Conservation (phyloP, 2,888 invertebrate genomes). For the Coecobrya sp. region DNA sequence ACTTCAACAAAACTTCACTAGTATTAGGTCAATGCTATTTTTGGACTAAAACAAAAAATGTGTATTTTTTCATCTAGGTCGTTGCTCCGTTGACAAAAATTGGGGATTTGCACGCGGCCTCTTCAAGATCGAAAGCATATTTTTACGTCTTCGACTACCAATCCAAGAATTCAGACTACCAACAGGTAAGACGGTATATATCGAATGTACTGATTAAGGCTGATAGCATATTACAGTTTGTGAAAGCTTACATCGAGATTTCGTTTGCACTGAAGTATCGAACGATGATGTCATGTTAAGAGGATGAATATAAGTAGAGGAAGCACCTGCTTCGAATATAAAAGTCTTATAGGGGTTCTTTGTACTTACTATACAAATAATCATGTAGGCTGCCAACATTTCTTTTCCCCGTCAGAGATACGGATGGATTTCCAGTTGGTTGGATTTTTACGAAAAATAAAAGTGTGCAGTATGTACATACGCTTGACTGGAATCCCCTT, state of each 20-base stretch:
- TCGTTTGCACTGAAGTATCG: background rate
- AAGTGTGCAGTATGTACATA: background rate
- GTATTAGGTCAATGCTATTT: too few relatives aligned
- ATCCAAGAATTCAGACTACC: slow-evolving; percentile 95
- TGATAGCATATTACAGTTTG: too few relatives aligned
- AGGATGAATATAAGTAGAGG: slow-evolving; percentile 16
- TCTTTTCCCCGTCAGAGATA: slow-evolving; percentile 25
- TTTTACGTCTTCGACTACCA: slow-evolving; percentile 97
- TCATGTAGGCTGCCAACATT: slow-evolving; percentile 17
- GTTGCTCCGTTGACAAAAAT: slow-evolving; percentile 96
- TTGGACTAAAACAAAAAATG: too few relatives aligned
- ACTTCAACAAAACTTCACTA: too few relatives aligned
- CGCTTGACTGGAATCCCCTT: background rate
- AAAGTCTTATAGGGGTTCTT: background rate
- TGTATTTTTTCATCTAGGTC: slow-evolving; percentile 90
- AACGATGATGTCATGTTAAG: slow-evolving; percentile 19
- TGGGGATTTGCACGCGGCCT: slow-evolving; percentile 95
- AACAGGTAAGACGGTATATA: slow-evolving; percentile 91
- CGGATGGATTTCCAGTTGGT: slow-evolving; percentile 18
- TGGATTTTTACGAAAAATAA: background rate
- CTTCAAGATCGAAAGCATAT: slow-evolving; percentile 89
- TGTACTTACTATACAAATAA: background rate
- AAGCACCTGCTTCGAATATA: slow-evolving; percentile 66
- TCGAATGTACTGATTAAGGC: background rate
- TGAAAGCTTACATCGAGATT: too few relatives aligned